Base-by-base conservation (phyloP, 1,140 invertebrate genomes). In the Eufriesea mexicana region DNA sequence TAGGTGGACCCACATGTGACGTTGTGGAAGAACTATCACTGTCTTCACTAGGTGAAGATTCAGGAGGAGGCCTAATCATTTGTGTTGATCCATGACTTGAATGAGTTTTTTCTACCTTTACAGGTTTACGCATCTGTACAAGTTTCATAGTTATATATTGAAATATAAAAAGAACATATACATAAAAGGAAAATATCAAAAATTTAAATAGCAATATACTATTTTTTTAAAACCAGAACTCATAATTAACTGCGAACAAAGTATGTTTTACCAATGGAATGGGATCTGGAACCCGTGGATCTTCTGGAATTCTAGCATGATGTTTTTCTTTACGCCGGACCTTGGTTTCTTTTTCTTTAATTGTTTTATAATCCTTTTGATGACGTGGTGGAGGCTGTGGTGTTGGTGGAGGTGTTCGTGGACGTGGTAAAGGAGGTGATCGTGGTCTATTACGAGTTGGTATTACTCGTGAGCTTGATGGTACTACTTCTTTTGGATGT, bases 1-100 rank as follows among this genome's bases (percentile, higher is more conserved):
- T 92, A 70, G 95, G 95, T 71, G 94, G 93, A 8, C 93, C 94
- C 9, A 92, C 91, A 25, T 94, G 93, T 14, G 94, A 95, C 47
- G 91, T 89, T 61, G 93, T 94, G 6, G 95, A 95, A 23, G 95
- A 95, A 81, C 93, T 95, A 68, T 94, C 93, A 81, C 94, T 93
- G 54, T 94, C 94, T 66, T 95, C 94, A 67, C 94, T 94, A 4
- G 89, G 85, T 1, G 94, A 94, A 10, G 94, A 94, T 82, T 94
- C 94, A n/a, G 90, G 91, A 5, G 90, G 87, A 14, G 91, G 92
- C 83, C 92, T 92, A 35, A 94, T 90, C 83, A 93, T 89, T 71
- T 89, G 90, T 55, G 90, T 59, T 75, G 92, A 86, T 74, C 86
- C 86, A 80, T 94, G 93, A 70, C 89, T 89, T 12, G 91, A 66